phyloP scores from a whole-genome alignment of 2,797 vertebrate genomes.

The Sebastes taczanowskii region DNA sequence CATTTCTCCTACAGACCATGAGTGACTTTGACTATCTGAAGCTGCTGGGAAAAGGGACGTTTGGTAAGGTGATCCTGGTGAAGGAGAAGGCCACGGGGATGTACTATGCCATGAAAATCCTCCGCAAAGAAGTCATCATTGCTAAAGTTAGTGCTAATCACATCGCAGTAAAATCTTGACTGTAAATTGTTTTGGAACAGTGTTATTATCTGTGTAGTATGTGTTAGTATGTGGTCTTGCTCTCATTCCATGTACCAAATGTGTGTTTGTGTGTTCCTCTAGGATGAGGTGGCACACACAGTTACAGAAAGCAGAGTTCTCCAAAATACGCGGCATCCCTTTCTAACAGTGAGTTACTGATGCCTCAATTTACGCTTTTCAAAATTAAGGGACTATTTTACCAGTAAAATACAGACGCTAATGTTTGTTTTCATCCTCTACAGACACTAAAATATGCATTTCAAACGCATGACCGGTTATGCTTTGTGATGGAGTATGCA shows the following conservation, averaged over 20 bases:
- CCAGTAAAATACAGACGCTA: neutral
- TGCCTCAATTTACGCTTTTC: neutral
- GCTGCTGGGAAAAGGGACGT: constrained; percentile 94
- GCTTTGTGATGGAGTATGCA: constrained; percentile 98
- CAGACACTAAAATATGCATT: constrained; percentile 97
- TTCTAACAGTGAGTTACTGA: constrained; percentile 88
- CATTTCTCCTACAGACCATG: constrained; percentile 86
- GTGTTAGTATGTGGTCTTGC: neutral
- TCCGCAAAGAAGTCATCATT: constrained; percentile 96
- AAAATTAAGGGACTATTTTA: neutral
- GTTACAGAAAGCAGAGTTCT: constrained; percentile 96
- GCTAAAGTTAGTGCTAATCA: constrained; percentile 85
- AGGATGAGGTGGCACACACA: constrained; percentile 97
- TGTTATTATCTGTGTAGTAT: neutral
- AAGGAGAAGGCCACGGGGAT: constrained; percentile 93
- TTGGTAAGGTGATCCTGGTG: constrained; percentile 96
- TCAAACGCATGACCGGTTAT: constrained; percentile 94
- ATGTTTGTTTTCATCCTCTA: constrained; percentile 4
- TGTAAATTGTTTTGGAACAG: neutral
- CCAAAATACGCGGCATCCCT: constrained; percentile 94
- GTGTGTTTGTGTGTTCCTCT: constrained; percentile 29
- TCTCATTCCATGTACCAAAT: neutral
- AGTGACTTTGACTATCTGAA: constrained; percentile 97
- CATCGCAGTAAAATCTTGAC: neutral
- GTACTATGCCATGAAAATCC: constrained; percentile 98